Evolutionary conservation across 2,113 vertebrate genomes (phyloP), one percentile per base, ranked within the genome.

Genomic region (Nothoprocta perdicaria): DNA sequence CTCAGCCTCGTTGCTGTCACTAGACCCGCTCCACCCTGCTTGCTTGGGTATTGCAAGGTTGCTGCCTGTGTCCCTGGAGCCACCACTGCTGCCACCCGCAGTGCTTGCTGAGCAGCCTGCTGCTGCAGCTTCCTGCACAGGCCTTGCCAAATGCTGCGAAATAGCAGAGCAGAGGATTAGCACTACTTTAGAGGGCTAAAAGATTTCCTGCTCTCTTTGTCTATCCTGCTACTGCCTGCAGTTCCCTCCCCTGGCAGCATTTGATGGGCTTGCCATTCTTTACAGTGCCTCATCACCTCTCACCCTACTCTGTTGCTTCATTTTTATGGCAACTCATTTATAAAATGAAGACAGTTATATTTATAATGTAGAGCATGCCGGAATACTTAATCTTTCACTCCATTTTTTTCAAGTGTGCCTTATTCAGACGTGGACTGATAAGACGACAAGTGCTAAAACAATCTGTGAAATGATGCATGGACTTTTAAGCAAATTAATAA

Each of bases 381-480:
- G 71, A 97, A 88, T 95, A 80, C 82, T 96, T 96, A 89, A 94
- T 96, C 94, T 97, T 93, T 96, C 86, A 73, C 87, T 95, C 81
- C 31, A 79, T 94, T 96, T 95, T 96, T 95, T 95, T 84, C 82
- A 89, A 86, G 81, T 78, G 24, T 85, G 89, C 73, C 76, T 76
- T 91, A 69, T 82, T 93, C 78, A 91, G 88, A 93, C 43, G 10
- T 71, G 69, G 82, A 82, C 77, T 63, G 84, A 89, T 87, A 94
- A 96, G 86, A 89, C 58, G 96, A 88, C 77, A 93, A 91, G 83
- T 61, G 57, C 75, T 91, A 94, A 96, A 96, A 94, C 95, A 95
- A 92, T 90, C 69, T 94, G 81, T 92, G 88, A 94, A 96, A 91
- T 89, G 95, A 93, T 78, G 86, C 65, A 69, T 86, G 41, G 74